A percentile compares a stretch with the other conserved stretches of the same genome.
Conservation (phyloP, 2,888 invertebrate species). For the Lasioglossum calceatum region DNA sequence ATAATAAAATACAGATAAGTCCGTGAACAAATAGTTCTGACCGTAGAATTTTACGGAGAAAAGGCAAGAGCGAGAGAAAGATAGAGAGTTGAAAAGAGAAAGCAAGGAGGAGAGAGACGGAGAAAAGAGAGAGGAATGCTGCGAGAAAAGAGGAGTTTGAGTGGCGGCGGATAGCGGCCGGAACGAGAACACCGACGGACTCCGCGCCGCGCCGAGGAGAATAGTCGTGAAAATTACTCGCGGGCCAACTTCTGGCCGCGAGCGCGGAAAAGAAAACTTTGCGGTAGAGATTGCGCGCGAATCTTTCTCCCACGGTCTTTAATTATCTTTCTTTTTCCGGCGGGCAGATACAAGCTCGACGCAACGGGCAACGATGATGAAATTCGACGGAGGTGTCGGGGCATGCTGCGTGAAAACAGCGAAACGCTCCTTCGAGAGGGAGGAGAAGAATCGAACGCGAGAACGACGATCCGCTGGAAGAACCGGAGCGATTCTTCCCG, state of each 20-base stretch:
- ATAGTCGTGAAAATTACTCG: constrained; percentile 72
- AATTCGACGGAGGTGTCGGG: background rate
- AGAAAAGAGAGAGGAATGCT: constrained; percentile 31
- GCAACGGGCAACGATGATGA: background rate
- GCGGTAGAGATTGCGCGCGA: constrained; percentile 28
- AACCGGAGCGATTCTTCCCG: constrained; percentile 28
- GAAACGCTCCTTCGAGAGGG: background rate
- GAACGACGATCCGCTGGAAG: background rate
- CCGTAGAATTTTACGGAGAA: constrained; percentile 65
- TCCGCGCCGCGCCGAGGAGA: constrained; percentile 37
- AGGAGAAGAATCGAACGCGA: constrained; percentile 16
- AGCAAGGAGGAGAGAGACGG: background rate
- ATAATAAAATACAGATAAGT: constrained; percentile 76
- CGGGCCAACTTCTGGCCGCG: constrained; percentile 50
- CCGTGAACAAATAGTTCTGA: constrained; percentile 73
- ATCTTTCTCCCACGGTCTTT: constrained; percentile 47
- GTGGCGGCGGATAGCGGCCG: background rate
- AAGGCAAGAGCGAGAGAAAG: background rate
- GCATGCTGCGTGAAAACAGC: background rate
- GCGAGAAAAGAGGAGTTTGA: constrained; percentile 15
- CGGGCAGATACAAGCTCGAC: background rate
- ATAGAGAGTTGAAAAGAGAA: background rate
- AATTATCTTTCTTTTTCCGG: constrained; percentile 53
- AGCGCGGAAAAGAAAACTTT: constrained; percentile 33
- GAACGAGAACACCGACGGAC: constrained; percentile 5